Evolutionary conservation across 2,888 invertebrate species (phyloP).

Genomic region (Rhamnusium bicolor): DNA sequence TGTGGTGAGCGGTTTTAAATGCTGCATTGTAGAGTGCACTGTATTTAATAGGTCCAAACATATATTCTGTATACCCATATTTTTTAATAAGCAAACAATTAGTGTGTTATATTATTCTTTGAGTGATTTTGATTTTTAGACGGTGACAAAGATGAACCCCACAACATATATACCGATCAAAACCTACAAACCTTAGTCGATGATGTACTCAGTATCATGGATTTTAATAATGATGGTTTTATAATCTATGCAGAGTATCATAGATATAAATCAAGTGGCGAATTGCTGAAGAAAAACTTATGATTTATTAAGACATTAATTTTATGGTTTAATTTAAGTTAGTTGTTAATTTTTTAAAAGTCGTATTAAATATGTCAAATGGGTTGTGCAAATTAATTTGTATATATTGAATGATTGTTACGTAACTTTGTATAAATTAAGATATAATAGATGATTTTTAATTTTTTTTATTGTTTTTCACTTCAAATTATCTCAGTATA

Average conservation of each 20-base stretch:
- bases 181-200: constrained; percentile 75
- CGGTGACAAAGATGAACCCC: constrained; percentile 63
- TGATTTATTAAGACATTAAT: constrained; percentile 17
- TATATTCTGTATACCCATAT: too few relatives aligned
- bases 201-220: constrained; percentile 78
- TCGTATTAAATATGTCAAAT: not conserved
- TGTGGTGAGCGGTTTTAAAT: too few relatives aligned
- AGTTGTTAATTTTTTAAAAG: not conserved
- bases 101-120: not conserved
- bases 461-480: not conserved
- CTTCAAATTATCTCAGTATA: too few relatives aligned
- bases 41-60: too few relatives aligned
- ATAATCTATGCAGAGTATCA: constrained; percentile 79
- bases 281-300: too few relatives aligned
- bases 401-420: constrained; percentile 25
- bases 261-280: constrained; percentile 51
- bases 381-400: constrained; percentile 20
- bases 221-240: constrained; percentile 83
- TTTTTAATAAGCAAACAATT: too few relatives aligned
- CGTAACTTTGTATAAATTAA: constrained; percentile 9
- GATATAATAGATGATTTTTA: constrained; percentile 1
- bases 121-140: constrained; percentile 63
- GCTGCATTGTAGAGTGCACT: too few relatives aligned
- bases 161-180: constrained; percentile 69
- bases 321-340: not conserved